Base-by-base conservation (phyloP, 1,140 invertebrate species). In the Drosophila baimaii region DNA sequence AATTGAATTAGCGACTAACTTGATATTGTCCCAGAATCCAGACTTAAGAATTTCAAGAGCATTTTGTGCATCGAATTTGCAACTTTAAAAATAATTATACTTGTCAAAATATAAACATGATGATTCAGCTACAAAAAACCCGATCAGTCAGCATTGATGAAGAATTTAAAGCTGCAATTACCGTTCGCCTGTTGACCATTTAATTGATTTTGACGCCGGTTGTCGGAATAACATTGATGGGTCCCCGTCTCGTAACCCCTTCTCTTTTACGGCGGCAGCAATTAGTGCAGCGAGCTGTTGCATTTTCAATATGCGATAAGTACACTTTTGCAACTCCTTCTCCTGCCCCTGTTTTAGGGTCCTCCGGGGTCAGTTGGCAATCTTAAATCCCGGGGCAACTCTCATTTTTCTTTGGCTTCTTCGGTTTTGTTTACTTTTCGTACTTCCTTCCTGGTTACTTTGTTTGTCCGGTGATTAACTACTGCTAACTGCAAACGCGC, bases 201-300 rank as follows among this genome's bases (percentile, higher is more conserved):
- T 89, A 88, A 88, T 88, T 88, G 84, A 88, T 88, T 88, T 88
- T 89, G 84, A 88, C 84, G 84, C 84, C 84, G 77, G 79, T 89
- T 54, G 55, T 74, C 46, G 21, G 21, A 37, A 43, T 69, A 61
- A 33, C 62, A 23, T 29, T 64, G 68, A 71, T 71, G 68, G 39
- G 7, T 31, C 39, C 9, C 9, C 6, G 39, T 2, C 31, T 5
- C 49, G 12, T 21, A 15, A 52, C 49, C 23, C 23, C 37, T 47
- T 46, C 23, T n/a, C 41, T 35, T 55, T 39, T 27, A 44, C 46
- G 51, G 57, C 62, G 51, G 57, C 62, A 70, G 83, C 83, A 86
- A 86, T 86, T 88, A 86, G 83, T 83, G 68, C 68, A 70, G 15
- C 37, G 68, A 57, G 39, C 70, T 72, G 75, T 52, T 70, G 84